phyloP scores from a whole-genome alignment of 2,797 vertebrate species.

The Chromis chromis region DNA sequence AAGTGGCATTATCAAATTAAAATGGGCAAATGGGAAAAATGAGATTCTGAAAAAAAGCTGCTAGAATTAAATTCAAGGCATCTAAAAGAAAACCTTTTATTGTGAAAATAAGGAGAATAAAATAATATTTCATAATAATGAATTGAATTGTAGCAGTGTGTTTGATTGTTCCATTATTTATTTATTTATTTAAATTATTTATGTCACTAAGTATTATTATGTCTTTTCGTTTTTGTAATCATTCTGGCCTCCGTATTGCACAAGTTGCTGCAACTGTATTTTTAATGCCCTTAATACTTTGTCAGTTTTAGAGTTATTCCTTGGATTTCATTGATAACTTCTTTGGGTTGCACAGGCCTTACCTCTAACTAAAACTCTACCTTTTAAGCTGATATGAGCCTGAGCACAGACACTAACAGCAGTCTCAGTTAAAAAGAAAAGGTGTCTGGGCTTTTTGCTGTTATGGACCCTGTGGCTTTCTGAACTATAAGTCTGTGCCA shows the following conservation, averaged over 20 bases:
- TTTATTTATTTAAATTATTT: too few species aligned
- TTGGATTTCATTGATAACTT: conserved; percentile 35
- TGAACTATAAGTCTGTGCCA: conserved; percentile 39
- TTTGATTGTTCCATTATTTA: too few species aligned
- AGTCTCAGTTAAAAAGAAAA: conserved; percentile 33
- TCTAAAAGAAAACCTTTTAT: too few species aligned
- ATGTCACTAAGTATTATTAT: too few species aligned
- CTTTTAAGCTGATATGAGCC: conserved; percentile 49
- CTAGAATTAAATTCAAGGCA: too few species aligned
- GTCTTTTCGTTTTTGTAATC: too few species aligned
- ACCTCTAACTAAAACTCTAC: conserved; percentile 36
- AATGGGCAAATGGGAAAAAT: too few species aligned
- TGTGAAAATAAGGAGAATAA: too few species aligned
- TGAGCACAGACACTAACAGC: conserved; percentile 19
- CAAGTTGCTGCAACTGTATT: conserved; percentile 17
- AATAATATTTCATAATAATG: not conserved
- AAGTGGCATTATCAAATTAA: too few species aligned
- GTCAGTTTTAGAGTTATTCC: conserved; percentile 1
- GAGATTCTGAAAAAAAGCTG: too few species aligned
- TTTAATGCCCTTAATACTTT: conserved; percentile 3
- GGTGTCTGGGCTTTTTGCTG: conserved; percentile 33
- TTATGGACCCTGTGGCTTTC: conserved; percentile 32
- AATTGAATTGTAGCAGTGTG: not conserved
- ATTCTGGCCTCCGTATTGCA: too few species aligned
- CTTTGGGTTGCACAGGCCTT: conserved; percentile 4